Percentiles rank a stretch among this genome's conserved stretches.
These are phyloP conservation scores for Myanophis thanlyinensis DNA, from an alignment of 2,113 vertebrate genomes.

Conservation along the genomic window DNA sequence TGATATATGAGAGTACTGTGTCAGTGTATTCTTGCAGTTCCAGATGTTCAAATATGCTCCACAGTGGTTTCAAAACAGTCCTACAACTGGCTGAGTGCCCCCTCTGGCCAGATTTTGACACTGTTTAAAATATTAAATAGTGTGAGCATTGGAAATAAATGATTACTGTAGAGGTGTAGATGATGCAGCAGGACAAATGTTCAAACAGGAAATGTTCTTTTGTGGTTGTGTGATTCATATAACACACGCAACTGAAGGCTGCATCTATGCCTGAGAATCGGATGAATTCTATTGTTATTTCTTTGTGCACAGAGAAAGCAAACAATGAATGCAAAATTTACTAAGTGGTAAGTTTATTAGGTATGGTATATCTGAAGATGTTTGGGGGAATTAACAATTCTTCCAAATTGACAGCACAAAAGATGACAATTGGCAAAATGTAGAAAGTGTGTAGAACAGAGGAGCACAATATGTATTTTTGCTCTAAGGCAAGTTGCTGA, in stretches of 20 bases:
- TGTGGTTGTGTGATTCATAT: not conserved
- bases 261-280: not conserved
- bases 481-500: not conserved
- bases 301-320: not conserved
- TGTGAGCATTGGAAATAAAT: not conserved
- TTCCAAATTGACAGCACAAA: not conserved
- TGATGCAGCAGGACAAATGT: not conserved
- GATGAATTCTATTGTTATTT: not conserved
- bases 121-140: not conserved
- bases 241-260: not conserved
- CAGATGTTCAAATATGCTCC: too few relatives aligned
- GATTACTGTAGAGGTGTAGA: not conserved
- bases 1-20: too few relatives aligned
- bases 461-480: not conserved
- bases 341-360: not conserved
- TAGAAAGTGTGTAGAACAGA: not conserved
- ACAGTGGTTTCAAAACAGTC: too few relatives aligned
- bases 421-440: not conserved
- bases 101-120: too few relatives aligned
- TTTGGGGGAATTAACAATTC: not conserved
- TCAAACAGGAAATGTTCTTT: not conserved
- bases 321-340: not conserved
- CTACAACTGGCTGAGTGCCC: too few relatives aligned
- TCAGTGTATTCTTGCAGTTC: too few relatives aligned
- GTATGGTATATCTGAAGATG: not conserved